Base-by-base conservation (phyloP, 2,797 vertebrate genomes). In the Sebastes variabilis region DNA sequence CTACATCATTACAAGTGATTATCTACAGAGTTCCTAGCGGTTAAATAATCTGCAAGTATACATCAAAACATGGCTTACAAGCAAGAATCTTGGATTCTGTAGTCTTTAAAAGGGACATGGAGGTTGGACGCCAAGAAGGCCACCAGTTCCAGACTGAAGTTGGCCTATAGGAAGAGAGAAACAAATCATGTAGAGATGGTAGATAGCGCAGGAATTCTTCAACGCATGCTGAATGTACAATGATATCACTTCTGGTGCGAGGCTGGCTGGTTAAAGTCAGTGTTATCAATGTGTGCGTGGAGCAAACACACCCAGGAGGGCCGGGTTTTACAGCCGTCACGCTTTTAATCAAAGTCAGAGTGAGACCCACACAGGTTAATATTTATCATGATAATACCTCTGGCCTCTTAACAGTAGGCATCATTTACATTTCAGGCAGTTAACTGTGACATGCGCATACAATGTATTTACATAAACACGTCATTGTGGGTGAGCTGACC, bases 21-120 rank as follows among this genome's bases (percentile, higher is more conserved):
- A 3, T 18, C 30, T 61, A 46, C 25, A 46, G n/a, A 4, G 29
- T 5, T 25, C 8, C 29, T 1, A 22, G 36, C 29, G 2, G 20
- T 79, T 52, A 59, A 69, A 27, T 29, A 29, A 76, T 56, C 42
- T 54, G 20, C 11, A 7, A n/a, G 8, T 27, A 6, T 6, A 29
- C 9, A 3, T 52, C 3, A 79, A 71, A 30, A 34, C 22, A 11
- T 12, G 0, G 89, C 96, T 96, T 93, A 98, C 97, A 97, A 38
- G 96, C 94, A 61, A 98, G 96, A 81, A 98, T 97, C 94, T 96
- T 97, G 81, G 96, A 95, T 91, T 98, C 97, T n/a, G 97, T 92
- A n/a, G 96, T 96, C 94, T 98, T 98, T 85, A 98, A 92, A 27
- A 97, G 95, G 55, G 97, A 97, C 97, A 97, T 98, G 70, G 97